phyloP scores from a whole-genome alignment of 2,113 vertebrate species.

The Mesocricetus auratus region DNA sequence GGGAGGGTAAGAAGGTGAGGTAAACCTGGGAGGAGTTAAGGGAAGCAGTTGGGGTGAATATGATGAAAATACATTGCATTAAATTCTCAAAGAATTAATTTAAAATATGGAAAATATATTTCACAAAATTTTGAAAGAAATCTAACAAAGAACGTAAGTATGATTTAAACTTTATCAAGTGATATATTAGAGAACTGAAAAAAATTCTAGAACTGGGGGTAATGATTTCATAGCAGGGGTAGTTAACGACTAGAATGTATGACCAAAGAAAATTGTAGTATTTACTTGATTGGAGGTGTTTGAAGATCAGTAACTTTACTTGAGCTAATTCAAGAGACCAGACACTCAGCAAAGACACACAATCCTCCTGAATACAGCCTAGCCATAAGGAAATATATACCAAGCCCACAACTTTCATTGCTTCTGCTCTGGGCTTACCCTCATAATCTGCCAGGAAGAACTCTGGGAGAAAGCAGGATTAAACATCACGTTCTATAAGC shows the following conservation, averaged over 20 bases:
- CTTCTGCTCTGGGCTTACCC: not conserved
- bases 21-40: not conserved
- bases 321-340: conserved; percentile 31
- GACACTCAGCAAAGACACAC: conserved; percentile 35
- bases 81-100: not conserved
- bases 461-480: conserved; percentile 1
- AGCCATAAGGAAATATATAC: not conserved
- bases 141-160: not conserved
- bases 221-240: conserved; percentile 42
- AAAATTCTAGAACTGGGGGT: conserved; percentile 1
- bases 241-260: conserved; percentile 32
- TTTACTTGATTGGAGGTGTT: conserved; percentile 62
- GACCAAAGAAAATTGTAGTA: conserved; percentile 15
- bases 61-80: not conserved
- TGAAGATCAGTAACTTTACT: conserved; percentile 38
- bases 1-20: not conserved
- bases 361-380: not conserved
- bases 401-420: not conserved
- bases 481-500: conserved; percentile 19
- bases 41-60: not conserved
- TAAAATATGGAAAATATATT: conserved; percentile 30
- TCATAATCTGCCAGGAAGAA: not conserved
- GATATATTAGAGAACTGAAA: not conserved
- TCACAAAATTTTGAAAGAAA: conserved; percentile 52
- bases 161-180: conserved; percentile 15